Conservation (phyloP, 2,888 invertebrate species). For the Cryptus armator region DNA sequence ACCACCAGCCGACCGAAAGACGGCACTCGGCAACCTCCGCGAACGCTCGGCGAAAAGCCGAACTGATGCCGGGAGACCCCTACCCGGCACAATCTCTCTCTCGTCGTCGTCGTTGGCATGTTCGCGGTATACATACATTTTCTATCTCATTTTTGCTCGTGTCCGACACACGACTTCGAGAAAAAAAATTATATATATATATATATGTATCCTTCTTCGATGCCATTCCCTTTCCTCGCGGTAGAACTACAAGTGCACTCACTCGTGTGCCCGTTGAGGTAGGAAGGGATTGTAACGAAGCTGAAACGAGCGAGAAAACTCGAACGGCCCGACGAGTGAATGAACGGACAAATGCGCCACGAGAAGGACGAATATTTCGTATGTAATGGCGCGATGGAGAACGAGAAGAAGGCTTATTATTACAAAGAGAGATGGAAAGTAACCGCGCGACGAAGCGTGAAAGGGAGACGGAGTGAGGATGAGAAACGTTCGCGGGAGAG, state of each 20-base stretch:
- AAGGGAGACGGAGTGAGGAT: conserved; percentile 6
- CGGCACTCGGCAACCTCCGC: conserved; percentile 72
- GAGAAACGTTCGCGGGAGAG: conserved; percentile 1
- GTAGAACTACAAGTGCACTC: conserved; percentile 44
- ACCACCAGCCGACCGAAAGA: conserved; percentile 73
- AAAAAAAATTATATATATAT: not conserved
- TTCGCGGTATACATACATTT: not conserved
- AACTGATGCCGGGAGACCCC: conserved; percentile 57
- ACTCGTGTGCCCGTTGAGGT: conserved; percentile 51
- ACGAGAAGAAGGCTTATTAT: not conserved
- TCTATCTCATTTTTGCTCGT: conserved; percentile 1
- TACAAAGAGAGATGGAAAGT: conserved; percentile 19
- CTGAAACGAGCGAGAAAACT: conserved; percentile 9
- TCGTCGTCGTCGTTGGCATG: conserved; percentile 18
- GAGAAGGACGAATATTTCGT: conserved; percentile 1
- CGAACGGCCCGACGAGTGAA: not conserved
- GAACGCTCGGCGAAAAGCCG: conserved; percentile 61
- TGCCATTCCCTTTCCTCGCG: conserved; percentile 42
- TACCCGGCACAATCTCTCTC: conserved; percentile 14
- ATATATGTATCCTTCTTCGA: conserved; percentile 29
- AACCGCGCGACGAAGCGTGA: conserved; percentile 18
- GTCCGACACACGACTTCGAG: not conserved
- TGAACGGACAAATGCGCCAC: conserved; percentile 7
- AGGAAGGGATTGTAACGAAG: conserved; percentile 26
- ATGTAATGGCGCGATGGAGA: not conserved